Evolutionary conservation across 2,888 invertebrate species (phyloP).

Genomic region (Polydrusus tereticollis): DNA sequence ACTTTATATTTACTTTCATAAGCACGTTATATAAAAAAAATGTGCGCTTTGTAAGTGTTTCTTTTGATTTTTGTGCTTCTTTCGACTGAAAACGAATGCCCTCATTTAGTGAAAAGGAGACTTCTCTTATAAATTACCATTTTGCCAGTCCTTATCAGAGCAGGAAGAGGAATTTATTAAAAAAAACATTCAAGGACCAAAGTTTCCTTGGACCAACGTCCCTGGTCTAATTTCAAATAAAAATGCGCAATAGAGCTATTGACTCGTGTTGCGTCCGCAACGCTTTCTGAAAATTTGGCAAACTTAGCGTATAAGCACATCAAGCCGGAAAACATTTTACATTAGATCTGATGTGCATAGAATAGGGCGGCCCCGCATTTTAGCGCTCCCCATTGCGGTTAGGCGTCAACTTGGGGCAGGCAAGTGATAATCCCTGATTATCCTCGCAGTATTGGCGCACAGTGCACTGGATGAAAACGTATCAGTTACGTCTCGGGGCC

Average conservation of each 20-base stretch:
- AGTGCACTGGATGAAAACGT: too few relatives aligned
- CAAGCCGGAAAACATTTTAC: neutral
- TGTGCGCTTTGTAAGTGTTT: neutral
- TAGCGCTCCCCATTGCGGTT: neutral
- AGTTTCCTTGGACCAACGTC: neutral
- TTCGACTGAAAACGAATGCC: neutral
- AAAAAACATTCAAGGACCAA: too few relatives aligned
- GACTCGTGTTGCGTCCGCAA: neutral
- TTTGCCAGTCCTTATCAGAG: too few relatives aligned
- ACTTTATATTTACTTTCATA: neutral
- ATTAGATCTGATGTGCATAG: neutral
- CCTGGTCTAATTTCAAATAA: neutral
- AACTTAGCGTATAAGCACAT: neutral
- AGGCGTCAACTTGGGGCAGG: neutral
- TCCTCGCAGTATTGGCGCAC: too few relatives aligned
- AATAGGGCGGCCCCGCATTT: neutral
- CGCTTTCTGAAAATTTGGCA: neutral
- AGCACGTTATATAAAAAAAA: neutral
- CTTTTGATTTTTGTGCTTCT: neutral
- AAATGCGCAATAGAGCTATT: neutral
- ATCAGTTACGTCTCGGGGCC: too few relatives aligned
- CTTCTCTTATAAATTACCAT: too few relatives aligned
- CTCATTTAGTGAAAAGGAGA: too few relatives aligned
- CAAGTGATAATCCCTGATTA: neutral
- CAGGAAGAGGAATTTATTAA: too few relatives aligned